These are phyloP conservation scores for Epinephelus fuscoguttatus DNA, from an alignment of 2,113 vertebrate species.

Conservation along the genomic window DNA sequence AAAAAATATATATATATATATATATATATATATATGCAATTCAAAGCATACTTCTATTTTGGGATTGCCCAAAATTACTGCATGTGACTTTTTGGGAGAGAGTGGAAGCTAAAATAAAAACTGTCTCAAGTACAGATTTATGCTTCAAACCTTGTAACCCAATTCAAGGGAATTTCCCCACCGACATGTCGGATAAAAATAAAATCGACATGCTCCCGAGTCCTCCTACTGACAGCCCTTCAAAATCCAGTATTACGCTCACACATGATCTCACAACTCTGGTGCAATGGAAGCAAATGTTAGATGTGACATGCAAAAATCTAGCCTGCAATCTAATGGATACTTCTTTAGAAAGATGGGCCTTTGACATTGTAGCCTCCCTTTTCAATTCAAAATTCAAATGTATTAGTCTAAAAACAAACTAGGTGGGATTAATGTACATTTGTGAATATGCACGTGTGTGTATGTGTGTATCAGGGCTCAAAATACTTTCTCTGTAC, in stretches of 20 bases:
- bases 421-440: background rate
- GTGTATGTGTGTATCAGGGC: background rate
- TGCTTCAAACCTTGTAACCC: background rate
- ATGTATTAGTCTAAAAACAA: background rate
- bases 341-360: background rate
- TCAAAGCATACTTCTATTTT: background rate
- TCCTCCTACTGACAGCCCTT: background rate
- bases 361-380: background rate
- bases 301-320: background rate
- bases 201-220: background rate
- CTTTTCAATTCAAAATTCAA: too few relatives aligned
- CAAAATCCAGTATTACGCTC: conserved; percentile 3
- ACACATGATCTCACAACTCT: background rate
- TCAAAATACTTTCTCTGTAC: too few relatives aligned
- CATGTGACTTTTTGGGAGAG: background rate
- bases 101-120: background rate
- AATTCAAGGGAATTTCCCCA: background rate
- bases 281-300: background rate
- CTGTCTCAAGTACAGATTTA: background rate
- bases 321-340: background rate
- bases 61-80: background rate
- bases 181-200: background rate
- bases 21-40: background rate
- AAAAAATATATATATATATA: too few relatives aligned
- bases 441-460: too few relatives aligned